Percentiles rank a stretch among this genome's conserved stretches.
Conservation (phyloP, 53 echinoderm and acorn worm genomes). For the Patiria pectinifera region DNA sequence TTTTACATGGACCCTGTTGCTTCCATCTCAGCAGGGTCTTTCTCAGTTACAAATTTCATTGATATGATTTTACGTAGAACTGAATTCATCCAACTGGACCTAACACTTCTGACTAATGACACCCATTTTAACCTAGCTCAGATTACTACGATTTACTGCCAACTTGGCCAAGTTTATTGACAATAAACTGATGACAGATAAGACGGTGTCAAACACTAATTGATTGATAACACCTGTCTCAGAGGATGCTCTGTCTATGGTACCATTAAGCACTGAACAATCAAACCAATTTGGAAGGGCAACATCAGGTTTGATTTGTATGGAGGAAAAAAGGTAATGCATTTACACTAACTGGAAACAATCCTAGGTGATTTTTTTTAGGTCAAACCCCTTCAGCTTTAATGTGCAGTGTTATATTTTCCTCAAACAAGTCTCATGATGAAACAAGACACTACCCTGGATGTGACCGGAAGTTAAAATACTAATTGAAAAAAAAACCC, state of each 20-base stretch:
- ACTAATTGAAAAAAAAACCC: too few species aligned
- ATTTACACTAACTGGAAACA: neutral
- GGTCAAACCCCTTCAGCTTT: neutral
- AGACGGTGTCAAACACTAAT: too few species aligned
- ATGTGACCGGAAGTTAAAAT: neutral
- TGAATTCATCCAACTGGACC: neutral
- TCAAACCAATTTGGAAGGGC: neutral
- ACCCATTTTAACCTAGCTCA: neutral
- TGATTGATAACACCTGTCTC: too few species aligned
- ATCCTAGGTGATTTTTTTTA: neutral
- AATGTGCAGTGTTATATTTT: neutral
- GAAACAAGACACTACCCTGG: neutral
- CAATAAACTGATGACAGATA: too few species aligned
- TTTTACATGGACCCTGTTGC: too few species aligned
- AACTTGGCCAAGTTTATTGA: neutral
- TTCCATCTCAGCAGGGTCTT: too few species aligned
- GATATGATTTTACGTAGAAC: neutral
- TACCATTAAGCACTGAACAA: neutral
- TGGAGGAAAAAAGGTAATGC: neutral
- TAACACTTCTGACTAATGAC: neutral
- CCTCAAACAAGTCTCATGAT: neutral
- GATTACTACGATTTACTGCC: neutral
- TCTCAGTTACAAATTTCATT: neutral
- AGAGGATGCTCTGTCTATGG: neutral
- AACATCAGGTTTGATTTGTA: constrained; percentile 4